Conservation (phyloP, 2,797 vertebrate species). For the Synaphobranchus kaupii region DNA sequence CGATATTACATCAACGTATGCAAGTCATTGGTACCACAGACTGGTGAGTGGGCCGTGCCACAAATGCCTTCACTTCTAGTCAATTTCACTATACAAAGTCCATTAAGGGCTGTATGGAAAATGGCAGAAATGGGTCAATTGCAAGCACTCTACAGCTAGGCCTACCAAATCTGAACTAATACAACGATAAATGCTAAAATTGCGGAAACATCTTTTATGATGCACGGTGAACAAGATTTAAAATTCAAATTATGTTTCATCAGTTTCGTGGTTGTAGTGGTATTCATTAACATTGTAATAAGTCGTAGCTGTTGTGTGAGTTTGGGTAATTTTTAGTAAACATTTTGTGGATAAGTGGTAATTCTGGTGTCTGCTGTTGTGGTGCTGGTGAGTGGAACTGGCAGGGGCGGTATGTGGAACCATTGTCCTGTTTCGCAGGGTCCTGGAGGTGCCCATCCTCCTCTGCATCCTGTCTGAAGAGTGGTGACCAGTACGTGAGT, state of each 20-base stretch:
- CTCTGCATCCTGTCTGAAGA: slow-evolving; percentile 80
- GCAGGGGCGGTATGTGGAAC: not conserved
- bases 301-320: not conserved
- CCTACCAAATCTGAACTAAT: not conserved
- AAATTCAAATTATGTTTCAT: not conserved
- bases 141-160: not conserved
- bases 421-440: slow-evolving; percentile 55
- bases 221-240: not conserved
- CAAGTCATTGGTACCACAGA: slow-evolving; percentile 83
- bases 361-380: not conserved
- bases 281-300: not conserved
- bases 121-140: not conserved
- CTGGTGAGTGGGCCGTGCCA: slow-evolving; percentile 61
- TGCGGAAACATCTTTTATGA: not conserved
- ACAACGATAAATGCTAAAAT: not conserved
- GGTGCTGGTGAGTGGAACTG: not conserved
- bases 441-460: slow-evolving; percentile 77
- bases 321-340: not conserved
- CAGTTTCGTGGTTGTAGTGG: not conserved
- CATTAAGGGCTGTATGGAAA: not conserved
- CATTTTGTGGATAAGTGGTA: not conserved
- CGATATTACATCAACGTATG: slow-evolving; percentile 90
- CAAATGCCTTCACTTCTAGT: not conserved
- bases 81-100: not conserved
- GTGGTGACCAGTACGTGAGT: slow-evolving; percentile 72